phyloP scores from a whole-genome alignment of 2,797 vertebrate species.

The Eutrigla gurnardus region DNA sequence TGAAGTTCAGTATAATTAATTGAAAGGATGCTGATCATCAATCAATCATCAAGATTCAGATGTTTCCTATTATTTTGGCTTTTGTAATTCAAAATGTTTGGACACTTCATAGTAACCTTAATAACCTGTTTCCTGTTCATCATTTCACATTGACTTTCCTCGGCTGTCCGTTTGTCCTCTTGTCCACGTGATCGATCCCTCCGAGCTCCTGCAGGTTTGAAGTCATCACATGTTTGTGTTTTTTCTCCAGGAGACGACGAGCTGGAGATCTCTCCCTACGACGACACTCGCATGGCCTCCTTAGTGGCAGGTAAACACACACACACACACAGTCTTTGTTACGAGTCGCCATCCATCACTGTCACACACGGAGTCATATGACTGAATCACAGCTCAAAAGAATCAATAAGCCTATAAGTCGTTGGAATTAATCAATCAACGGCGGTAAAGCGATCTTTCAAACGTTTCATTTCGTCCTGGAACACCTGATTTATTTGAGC shows the following conservation, averaged over 20 bases:
- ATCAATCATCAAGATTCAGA: no score
- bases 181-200: background rate
- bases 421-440: slow-evolving; percentile 36
- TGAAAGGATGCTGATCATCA: no score
- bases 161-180: background rate
- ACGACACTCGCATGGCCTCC: slow-evolving; percentile 87
- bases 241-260: slow-evolving; percentile 86
- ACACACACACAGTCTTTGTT: background rate
- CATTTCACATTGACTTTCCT: background rate
- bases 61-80: no score
- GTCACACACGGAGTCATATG: slow-evolving; percentile 13
- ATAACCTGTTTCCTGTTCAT: no score
- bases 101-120: no score
- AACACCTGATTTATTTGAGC: background rate
- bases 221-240: slow-evolving; percentile 13
- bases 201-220: background rate
- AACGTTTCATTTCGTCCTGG: background rate
- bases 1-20: no score
- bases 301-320: slow-evolving; percentile 76
- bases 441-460: background rate
- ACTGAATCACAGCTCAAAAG: slow-evolving; percentile 1
- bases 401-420: slow-evolving; percentile 21
- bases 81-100: no score
- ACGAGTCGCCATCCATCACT: slow-evolving; percentile 25
- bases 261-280: slow-evolving; percentile 91